phyloP scores from a whole-genome alignment of 2,113 vertebrate species.

The Eublepharis macularius region DNA sequence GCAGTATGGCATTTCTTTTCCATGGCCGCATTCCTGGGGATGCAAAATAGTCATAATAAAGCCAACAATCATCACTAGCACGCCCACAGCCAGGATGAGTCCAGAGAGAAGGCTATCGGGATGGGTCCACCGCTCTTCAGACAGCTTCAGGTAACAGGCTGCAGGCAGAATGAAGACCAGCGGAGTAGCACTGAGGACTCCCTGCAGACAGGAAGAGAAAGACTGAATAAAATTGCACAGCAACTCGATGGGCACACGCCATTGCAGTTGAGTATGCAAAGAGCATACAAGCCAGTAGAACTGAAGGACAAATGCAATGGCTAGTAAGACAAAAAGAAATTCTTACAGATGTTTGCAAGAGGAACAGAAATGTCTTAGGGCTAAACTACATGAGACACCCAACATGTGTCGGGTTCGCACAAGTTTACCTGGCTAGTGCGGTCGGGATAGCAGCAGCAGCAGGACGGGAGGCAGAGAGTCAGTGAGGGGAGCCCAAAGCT shows the following conservation, averaged over 20 bases:
- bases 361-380: slow-evolving; percentile 2
- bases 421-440: too few relatives aligned
- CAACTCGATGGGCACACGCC: neutral
- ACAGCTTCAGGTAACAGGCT: slow-evolving; percentile 90
- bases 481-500: too few relatives aligned
- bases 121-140: slow-evolving; percentile 82
- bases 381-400: too few relatives aligned
- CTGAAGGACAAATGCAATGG: neutral
- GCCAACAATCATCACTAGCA: slow-evolving; percentile 86
- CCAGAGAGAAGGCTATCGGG: slow-evolving; percentile 80
- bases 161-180: slow-evolving; percentile 95
- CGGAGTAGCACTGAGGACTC: slow-evolving; percentile 87
- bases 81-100: slow-evolving; percentile 80
- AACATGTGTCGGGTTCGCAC: neutral
- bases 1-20: slow-evolving; percentile 93
- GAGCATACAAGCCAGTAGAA: neutral
- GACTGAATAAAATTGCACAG: neutral
- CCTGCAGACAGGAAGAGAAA: slow-evolving; percentile 76
- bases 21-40: slow-evolving; percentile 89
- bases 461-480: too few relatives aligned
- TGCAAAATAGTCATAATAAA: slow-evolving; percentile 81
- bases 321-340: neutral
- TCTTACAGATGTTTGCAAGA: neutral
- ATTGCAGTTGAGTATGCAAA: neutral
- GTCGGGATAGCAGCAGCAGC: too few relatives aligned